Evolutionary conservation across 2,888 invertebrate species (phyloP), one percentile per base, ranked within the genome.

Genomic region (Tetragonula carbonaria): DNA sequence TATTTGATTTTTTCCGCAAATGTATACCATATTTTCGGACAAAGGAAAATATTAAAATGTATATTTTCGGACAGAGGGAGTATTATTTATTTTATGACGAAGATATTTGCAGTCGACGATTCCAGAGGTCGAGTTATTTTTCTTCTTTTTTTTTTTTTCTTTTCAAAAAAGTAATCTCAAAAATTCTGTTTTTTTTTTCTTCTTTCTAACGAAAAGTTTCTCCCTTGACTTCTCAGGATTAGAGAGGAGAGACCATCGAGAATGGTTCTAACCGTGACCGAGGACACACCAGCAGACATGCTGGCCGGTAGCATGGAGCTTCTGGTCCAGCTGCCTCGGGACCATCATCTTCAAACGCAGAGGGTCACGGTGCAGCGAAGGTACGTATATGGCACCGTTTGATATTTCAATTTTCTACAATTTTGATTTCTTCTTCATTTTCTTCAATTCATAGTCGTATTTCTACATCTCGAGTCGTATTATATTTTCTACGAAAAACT

Each of bases 231-330:
- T 66, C 28, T 2, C 18, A 94, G 94, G 79, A 91, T 87, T 87
- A 91, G 92, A 91, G 93, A 93, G 91, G 93, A 93, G 89, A 93
- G 92, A 72, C 90, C 92, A 89, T 92, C 93, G 85, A 93, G 91
- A 88, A 94, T 94, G 94, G 94, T 93, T 88, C 90, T 94, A 86
- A 94, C 94, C 90, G 96, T 96, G 93, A 96, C 96, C 85, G 96
- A 96, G 94, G 96, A 96, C 93, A 96, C 96, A 70, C 96, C 96
- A 85, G 96, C 96, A 82, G 97, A 97, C 94, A 96, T 96, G 95
- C 95, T 97, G 93, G 96, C 96, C 87, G 97, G 97, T 87, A 96
- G 96, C 92, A 96, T 97, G 96, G 96, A 96, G 92, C 95, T 97
- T 84, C 95, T 95, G 87, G 96, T 97, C 84, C 95, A 96, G 91